A percentile compares a stretch with the other conserved stretches of the same genome.
phyloP scores from a whole-genome alignment of 1,140 invertebrate genomes.

The Hestina assimilis region DNA sequence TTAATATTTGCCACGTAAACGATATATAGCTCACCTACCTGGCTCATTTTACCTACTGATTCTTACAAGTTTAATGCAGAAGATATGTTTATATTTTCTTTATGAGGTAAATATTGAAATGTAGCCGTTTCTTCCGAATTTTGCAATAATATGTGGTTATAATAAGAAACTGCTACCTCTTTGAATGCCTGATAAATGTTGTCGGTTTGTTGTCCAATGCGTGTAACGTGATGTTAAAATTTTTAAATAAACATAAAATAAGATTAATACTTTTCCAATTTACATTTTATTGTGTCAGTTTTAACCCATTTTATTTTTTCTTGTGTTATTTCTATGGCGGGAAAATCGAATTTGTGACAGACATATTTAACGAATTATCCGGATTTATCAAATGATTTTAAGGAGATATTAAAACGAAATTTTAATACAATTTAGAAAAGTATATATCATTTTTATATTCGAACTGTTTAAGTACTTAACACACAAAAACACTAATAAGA shows the following conservation, averaged over 20 bases:
- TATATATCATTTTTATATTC: too few relatives aligned
- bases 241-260: conserved; percentile 59
- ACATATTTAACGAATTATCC: too few relatives aligned
- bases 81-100: conserved; percentile 1
- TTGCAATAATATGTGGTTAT: conserved; percentile 17
- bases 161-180: conserved; percentile 62
- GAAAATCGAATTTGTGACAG: too few relatives aligned
- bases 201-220: conserved; percentile 54
- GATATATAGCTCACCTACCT: neutral
- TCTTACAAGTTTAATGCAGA: too few relatives aligned
- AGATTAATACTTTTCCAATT: conserved; percentile 37
- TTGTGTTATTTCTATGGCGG: too few relatives aligned
- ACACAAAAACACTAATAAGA: too few relatives aligned
- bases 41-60: too few relatives aligned
- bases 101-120: conserved; percentile 6
- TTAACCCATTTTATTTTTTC: conserved; percentile 8
- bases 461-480: too few relatives aligned
- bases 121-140: conserved; percentile 5
- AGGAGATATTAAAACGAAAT: too few relatives aligned
- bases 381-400: too few relatives aligned
- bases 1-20: conserved; percentile 4
- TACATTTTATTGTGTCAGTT: conserved; percentile 34
- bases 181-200: conserved; percentile 62
- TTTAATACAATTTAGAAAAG: too few relatives aligned
- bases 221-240: conserved; percentile 62